Conservation (phyloP, 1,140 invertebrate genomes). For the Hypothenemus hampei region DNA sequence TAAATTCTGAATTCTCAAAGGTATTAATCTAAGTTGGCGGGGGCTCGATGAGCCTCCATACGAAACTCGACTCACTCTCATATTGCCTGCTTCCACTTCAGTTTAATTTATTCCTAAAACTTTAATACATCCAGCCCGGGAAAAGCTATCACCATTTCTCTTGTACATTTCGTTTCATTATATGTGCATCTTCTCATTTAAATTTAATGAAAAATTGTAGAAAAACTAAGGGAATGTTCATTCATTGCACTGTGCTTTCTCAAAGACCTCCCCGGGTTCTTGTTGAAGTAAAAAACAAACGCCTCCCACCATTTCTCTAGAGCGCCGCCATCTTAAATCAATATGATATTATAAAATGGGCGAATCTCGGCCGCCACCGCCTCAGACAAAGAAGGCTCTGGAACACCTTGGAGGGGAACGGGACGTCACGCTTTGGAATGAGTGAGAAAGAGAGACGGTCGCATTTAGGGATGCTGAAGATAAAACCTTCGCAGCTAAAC, state of each 20-base stretch:
- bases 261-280: slow-evolving; percentile 23
- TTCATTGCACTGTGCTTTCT: too few species aligned
- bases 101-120: slow-evolving; percentile 37
- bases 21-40: slow-evolving; percentile 36
- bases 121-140: slow-evolving; percentile 29
- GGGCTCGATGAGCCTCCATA: too few species aligned
- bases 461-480: too few species aligned
- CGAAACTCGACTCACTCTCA: slow-evolving; percentile 33
- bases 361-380: slow-evolving; percentile 37
- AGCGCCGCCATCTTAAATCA: slow-evolving; percentile 41
- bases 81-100: slow-evolving; percentile 28
- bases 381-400: slow-evolving; percentile 39
- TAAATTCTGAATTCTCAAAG: slow-evolving; percentile 30
- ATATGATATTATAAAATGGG: slow-evolving; percentile 45
- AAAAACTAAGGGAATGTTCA: too few species aligned
- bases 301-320: too few species aligned
- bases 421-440: slow-evolving; percentile 1
- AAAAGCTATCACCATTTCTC: slow-evolving; percentile 20
- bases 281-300: slow-evolving; percentile 28
- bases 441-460: neutral
- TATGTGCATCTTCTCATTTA: too few species aligned
- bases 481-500: too few species aligned
- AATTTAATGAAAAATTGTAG: too few species aligned
- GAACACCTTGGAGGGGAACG: slow-evolving; percentile 25
- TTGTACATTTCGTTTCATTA: too few species aligned